Conservation (phyloP, 1,140 invertebrate species). For the Akabosia matsudoensis region DNA sequence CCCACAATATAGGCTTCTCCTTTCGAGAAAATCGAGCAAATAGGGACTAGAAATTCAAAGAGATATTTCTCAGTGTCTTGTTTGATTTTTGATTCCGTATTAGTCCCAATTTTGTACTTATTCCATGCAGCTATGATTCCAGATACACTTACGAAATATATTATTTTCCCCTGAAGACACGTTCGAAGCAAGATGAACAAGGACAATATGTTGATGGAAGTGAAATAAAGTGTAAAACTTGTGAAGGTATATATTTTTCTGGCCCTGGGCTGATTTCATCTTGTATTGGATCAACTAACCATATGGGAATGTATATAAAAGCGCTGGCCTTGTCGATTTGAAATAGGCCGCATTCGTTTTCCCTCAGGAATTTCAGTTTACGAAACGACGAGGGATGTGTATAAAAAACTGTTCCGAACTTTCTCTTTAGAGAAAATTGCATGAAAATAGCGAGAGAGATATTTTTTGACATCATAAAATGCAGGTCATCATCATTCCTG, state of each 20-base stretch:
- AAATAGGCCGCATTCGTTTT: too few relatives aligned
- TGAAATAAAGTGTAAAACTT: not conserved
- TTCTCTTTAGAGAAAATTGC: not conserved
- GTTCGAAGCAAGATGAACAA: not conserved
- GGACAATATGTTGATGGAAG: not conserved
- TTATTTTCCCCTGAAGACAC: not conserved
- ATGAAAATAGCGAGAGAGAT: not conserved
- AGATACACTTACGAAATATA: not conserved
- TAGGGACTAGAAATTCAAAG: not conserved
- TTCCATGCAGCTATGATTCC: not conserved
- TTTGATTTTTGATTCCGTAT: not conserved
- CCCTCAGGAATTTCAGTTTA: too few relatives aligned
- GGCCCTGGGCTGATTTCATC: not conserved
- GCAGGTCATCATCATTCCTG: not conserved
- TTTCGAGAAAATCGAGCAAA: too few relatives aligned
- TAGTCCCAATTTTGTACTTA: not conserved
- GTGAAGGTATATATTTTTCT: not conserved
- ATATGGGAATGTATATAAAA: too few relatives aligned
- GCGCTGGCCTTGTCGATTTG: too few relatives aligned
- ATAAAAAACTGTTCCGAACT: not conserved
- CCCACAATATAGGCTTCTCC: too few relatives aligned
- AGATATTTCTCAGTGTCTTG: not conserved
- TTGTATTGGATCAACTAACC: too few relatives aligned
- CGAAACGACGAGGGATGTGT: too few relatives aligned
- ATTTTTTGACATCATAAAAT: not conserved